phyloP scores from a whole-genome alignment of 2,797 vertebrate genomes.

The Sorex maritimensis region DNA sequence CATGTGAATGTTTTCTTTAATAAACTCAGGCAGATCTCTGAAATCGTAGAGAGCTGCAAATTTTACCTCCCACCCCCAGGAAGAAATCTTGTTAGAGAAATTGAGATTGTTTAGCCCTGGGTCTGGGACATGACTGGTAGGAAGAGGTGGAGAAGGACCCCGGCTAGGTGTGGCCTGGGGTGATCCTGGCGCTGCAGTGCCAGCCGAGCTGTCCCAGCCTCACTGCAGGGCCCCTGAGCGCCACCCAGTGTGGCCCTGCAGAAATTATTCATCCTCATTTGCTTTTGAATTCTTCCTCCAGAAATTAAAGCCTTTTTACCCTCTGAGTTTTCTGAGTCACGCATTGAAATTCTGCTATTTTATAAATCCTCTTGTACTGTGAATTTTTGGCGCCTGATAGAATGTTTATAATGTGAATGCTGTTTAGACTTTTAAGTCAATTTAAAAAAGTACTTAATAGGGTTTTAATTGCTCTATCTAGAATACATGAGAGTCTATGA shows the following conservation, averaged over 20 bases:
- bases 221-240: too few species aligned
- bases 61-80: neutral
- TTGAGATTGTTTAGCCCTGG: conserved; percentile 8
- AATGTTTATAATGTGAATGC: conserved; percentile 46
- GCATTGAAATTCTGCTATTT: conserved; percentile 26
- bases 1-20: neutral
- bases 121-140: too few species aligned
- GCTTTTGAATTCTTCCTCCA: conserved; percentile 34
- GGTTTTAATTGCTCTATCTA: neutral
- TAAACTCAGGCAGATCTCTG: neutral
- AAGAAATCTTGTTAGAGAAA: conserved; percentile 44
- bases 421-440: conserved; percentile 1
- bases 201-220: too few species aligned
- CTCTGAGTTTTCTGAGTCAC: neutral
- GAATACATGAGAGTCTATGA: too few species aligned
- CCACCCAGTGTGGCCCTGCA: too few species aligned
- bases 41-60: neutral
- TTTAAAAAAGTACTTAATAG: conserved; percentile 36
- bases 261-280: neutral
- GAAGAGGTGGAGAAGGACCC: too few species aligned
- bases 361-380: neutral
- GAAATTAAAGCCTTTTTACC: conserved; percentile 12
- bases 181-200: too few species aligned
- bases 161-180: too few species aligned
- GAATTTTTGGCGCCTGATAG: neutral